Conservation (phyloP, 2,113 vertebrate species). For the Takifugu flavidus region DNA sequence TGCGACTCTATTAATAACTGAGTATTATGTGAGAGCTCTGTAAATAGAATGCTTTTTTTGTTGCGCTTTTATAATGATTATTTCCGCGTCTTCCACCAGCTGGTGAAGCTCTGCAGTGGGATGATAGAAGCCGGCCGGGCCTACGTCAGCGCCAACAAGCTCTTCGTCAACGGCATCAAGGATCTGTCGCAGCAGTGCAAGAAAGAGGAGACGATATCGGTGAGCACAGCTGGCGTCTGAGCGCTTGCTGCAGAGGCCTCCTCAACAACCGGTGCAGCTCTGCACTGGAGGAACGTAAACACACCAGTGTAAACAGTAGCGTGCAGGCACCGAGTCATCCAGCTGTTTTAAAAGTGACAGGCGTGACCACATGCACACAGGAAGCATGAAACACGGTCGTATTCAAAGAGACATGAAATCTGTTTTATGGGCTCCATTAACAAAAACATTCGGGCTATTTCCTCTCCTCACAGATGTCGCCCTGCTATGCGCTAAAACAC, state of each 20-base stretch:
- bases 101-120: constrained; percentile 95
- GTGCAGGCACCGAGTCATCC: constrained; percentile 33
- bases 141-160: constrained; percentile 93
- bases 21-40: constrained; percentile 17
- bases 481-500: neutral
- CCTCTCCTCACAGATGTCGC: constrained; percentile 2
- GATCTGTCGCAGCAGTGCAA: constrained; percentile 94
- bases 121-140: constrained; percentile 97
- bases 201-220: constrained; percentile 89
- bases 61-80: constrained; percentile 13
- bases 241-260: too few relatives aligned
- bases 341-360: constrained; percentile 40
- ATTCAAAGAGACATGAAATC: constrained; percentile 24
- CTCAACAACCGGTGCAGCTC: constrained; percentile 13
- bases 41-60: constrained; percentile 24
- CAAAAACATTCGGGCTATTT: constrained; percentile 39
- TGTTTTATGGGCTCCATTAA: constrained; percentile 26
- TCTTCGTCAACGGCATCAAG: constrained; percentile 93
- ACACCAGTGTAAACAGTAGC: constrained; percentile 32
- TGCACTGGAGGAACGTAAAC: constrained; percentile 29
- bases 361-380: constrained; percentile 22
- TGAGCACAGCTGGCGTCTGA: constrained; percentile 60
- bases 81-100: constrained; percentile 62
- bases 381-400: constrained; percentile 31
- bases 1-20: constrained; percentile 43